Evolutionary conservation across 2,888 invertebrate genomes (phyloP).

Genomic region (Mayetiola destructor): DNA sequence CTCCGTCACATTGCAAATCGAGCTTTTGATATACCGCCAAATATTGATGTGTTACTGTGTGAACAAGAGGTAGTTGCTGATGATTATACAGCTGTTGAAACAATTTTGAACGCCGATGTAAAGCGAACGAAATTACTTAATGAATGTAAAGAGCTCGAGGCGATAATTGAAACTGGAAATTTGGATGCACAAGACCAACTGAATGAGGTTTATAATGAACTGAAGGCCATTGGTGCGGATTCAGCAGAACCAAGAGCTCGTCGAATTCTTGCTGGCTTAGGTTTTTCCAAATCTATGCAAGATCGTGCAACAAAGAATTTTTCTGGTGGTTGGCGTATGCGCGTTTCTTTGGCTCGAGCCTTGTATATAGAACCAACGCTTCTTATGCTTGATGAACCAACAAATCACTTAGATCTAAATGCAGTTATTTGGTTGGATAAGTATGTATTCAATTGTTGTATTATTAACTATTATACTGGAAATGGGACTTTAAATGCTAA

Average conservation of each 20-base stretch:
- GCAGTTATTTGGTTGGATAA: slow-evolving; percentile 99
- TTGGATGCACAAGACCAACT: slow-evolving; percentile 59
- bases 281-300: slow-evolving; percentile 82
- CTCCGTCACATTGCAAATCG: slow-evolving; percentile 82
- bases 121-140: slow-evolving; percentile 68
- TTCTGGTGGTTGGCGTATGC: slow-evolving; percentile 97
- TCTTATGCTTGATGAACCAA: slow-evolving; percentile 95
- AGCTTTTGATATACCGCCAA: slow-evolving; percentile 86
- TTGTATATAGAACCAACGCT: slow-evolving; percentile 94
- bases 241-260: slow-evolving; percentile 94
- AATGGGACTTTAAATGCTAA: background rate
- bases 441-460: slow-evolving; percentile 38
- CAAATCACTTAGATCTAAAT: slow-evolving; percentile 97
- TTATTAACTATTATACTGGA: background rate
- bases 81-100: slow-evolving; percentile 81
- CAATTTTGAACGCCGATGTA: slow-evolving; percentile 84
- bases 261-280: slow-evolving; percentile 91
- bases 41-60: slow-evolving; percentile 88
- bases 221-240: slow-evolving; percentile 93
- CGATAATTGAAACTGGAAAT: slow-evolving; percentile 53
- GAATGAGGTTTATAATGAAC: slow-evolving; percentile 84
- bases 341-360: slow-evolving; percentile 92
- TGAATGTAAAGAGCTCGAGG: slow-evolving; percentile 72
- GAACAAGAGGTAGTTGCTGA: slow-evolving; percentile 98
- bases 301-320: slow-evolving; percentile 79